Base-by-base conservation (phyloP, 1,140 invertebrate species). In the Conopomorpha cramerella region DNA sequence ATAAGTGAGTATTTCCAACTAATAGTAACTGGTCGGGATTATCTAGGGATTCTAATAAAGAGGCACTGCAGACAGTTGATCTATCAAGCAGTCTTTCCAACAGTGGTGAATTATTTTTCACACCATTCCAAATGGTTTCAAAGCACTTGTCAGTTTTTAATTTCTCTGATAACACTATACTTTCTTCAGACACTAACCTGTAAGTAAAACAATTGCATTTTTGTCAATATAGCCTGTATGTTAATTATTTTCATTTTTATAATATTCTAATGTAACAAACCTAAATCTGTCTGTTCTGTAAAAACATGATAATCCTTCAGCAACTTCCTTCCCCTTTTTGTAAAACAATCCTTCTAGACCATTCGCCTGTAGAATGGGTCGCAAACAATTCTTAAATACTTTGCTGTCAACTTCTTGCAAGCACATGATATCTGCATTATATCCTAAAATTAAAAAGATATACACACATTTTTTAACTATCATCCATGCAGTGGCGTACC, bases 381-480 rank as follows among this genome's bases (percentile, higher is more conserved):
- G 45, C n/a, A 95, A 77, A 57, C 91, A 87, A 45, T 82, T 59
- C 11, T 87, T 61, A 60, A 88, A 96, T 15, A 95, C 74, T 74
- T 89, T 92, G 8, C 49, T 58, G 65, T 96, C 94, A 0, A 96
- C 91, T 82, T 98, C 95, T 86, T 98, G 95, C 8, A 98, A 72
- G 55, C 93, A 96, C 23, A 95, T 81, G 29, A 97, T 78, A 72
- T 98, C 94, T 17, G 85, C 84, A 78, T 96, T 91, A 51, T 95
- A 97, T 11, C 92, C 92, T 85, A 45, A 35, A 71, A 70, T 34
- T 42, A 23, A 6, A 33, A 15, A 6, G 16, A n/a, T 16, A 13
- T 36, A n/a, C n/a, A n/a, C n/a, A n/a, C n/a, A n/a, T n/a, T n/a
- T n/a, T n/a, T n/a, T n/a, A n/a, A n/a, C n/a, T n/a, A n/a, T n/a